Percentiles rank a stretch among this genome's conserved stretches.
phyloP scores from a whole-genome alignment of 2,888 invertebrate genomes.

The Oithona nana region DNA sequence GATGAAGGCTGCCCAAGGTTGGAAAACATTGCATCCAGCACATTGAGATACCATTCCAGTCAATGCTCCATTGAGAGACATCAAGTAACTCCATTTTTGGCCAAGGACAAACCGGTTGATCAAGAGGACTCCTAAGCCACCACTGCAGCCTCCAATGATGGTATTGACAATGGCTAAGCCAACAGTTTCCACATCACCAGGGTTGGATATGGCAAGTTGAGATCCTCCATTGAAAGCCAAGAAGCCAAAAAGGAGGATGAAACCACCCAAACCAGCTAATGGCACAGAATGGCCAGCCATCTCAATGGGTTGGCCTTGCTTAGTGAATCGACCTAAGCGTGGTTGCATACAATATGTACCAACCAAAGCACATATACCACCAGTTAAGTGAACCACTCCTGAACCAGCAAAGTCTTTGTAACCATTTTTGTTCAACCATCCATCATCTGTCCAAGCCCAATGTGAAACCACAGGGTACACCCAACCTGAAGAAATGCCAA shows the following conservation, averaged over 20 bases:
- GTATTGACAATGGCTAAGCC: conserved; percentile 32
- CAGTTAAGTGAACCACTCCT: conserved; percentile 33
- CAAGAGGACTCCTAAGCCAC: conserved; percentile 28
- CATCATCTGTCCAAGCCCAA: conserved; percentile 32
- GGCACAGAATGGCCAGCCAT: conserved; percentile 30
- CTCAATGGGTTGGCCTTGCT: background rate
- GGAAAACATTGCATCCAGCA: conserved; percentile 30
- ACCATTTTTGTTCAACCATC: conserved; percentile 28
- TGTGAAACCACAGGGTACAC: conserved; percentile 32
- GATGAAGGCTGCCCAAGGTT: conserved; percentile 30
- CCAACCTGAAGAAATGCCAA: too few species aligned
- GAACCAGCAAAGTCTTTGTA: conserved; percentile 35
- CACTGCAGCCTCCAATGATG: conserved; percentile 32
- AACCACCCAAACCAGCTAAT: conserved; percentile 34
- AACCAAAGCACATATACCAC: conserved; percentile 28
- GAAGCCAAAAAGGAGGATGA: conserved; percentile 36
- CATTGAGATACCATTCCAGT: conserved; percentile 25
- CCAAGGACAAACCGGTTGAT: conserved; percentile 23
- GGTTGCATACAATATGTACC: conserved; percentile 28
- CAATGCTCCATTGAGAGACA: conserved; percentile 33
- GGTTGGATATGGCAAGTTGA: conserved; percentile 27
- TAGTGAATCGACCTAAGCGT: conserved; percentile 17
- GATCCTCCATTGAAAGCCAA: conserved; percentile 37
- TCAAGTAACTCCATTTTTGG: conserved; percentile 24
- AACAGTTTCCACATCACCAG: conserved; percentile 30